These are phyloP conservation scores for Cydia pomonella DNA, from an alignment of 1,140 invertebrate genomes.

Conservation along the genomic window DNA sequence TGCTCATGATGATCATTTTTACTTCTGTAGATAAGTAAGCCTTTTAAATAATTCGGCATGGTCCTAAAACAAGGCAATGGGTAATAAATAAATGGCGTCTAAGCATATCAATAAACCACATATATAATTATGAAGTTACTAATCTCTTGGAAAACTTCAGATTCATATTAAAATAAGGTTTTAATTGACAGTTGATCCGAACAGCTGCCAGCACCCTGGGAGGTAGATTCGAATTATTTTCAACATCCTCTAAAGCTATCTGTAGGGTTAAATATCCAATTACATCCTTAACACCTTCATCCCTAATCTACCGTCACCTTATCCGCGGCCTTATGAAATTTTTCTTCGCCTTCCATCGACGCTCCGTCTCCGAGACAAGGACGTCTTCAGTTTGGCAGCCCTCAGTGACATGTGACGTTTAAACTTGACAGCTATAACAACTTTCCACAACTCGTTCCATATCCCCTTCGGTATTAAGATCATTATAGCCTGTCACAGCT, in stretches of 20 bases:
- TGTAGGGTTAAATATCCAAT: conserved; percentile 5
- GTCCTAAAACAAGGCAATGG: too few species aligned
- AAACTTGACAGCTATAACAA: conserved; percentile 55
- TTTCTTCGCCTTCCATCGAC: conserved; percentile 40
- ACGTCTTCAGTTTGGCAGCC: conserved; percentile 59
- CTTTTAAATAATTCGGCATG: too few species aligned
- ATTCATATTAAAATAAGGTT: neutral
- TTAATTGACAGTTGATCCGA: conserved; percentile 3
- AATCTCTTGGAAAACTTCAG: neutral
- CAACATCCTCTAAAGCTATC: neutral
- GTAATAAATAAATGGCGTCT: too few species aligned
- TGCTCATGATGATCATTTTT: too few species aligned
- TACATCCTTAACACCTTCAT: conserved; percentile 12
- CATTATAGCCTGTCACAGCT: conserved; percentile 37
- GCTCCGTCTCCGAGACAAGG: conserved; percentile 45
- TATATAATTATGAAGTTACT: too few species aligned
- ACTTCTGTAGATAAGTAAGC: too few species aligned
- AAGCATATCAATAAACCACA: too few species aligned
- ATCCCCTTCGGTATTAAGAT: conserved; percentile 37
- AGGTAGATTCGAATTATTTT: neutral
- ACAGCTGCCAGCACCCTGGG: neutral
- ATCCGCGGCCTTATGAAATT: conserved; percentile 33
- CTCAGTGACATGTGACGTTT: conserved; percentile 60
- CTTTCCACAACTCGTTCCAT: conserved; percentile 31
- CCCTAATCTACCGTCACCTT: conserved; percentile 34